Evolutionary conservation across 1,140 invertebrate species (phyloP).

Genomic region (Dufourea novaeangliae): DNA sequence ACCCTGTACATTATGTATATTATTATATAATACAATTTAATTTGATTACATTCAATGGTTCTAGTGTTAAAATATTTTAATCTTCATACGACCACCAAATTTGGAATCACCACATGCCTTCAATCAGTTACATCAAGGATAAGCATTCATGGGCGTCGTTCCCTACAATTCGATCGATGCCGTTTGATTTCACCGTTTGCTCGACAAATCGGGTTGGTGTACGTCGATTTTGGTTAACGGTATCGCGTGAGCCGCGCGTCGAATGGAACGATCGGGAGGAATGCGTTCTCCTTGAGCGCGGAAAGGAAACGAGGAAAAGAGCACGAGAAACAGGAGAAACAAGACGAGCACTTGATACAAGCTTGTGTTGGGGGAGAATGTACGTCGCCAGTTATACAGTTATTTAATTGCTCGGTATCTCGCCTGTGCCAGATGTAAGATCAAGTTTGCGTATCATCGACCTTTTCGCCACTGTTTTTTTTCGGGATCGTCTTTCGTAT

Average conservation of each 20-base stretch:
- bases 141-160: background rate
- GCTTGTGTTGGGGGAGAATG: slow-evolving; percentile 37
- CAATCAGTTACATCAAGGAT: background rate
- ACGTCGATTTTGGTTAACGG: slow-evolving; percentile 48
- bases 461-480: slow-evolving; percentile 13
- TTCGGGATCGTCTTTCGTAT: background rate
- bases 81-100: background rate
- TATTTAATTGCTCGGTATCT: slow-evolving; percentile 75
- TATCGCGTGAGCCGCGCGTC: slow-evolving; percentile 28
- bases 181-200: background rate
- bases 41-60: no score
- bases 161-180: no score
- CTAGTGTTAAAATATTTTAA: background rate
- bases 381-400: slow-evolving; percentile 69
- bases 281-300: slow-evolving; percentile 34
- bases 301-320: slow-evolving; percentile 34
- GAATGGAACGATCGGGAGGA: slow-evolving; percentile 36
- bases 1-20: no score
- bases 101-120: background rate
- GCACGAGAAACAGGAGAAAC: slow-evolving; percentile 2
- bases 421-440: slow-evolving; percentile 67
- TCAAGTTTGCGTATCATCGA: slow-evolving; percentile 32
- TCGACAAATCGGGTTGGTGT: slow-evolving; percentile 4
- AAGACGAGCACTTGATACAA: slow-evolving; percentile 3
- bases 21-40: no score